Evolutionary conservation across 2,113 vertebrate genomes (phyloP).

Genomic region (Pseudorasbora parva): DNA sequence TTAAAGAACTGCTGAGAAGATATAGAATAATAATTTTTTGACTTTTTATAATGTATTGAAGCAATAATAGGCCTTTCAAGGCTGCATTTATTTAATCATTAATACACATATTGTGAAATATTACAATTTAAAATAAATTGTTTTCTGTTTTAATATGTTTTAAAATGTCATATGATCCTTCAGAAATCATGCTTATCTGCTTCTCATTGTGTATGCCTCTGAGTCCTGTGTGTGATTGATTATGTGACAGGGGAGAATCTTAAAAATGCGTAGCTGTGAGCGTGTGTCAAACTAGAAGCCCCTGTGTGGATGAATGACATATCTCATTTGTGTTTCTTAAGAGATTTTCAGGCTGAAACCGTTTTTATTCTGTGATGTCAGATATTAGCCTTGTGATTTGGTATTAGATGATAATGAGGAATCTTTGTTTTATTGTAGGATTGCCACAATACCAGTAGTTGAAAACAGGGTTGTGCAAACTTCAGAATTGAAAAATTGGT

Average conservation of each 20-base stretch:
- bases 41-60: background rate
- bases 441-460: background rate
- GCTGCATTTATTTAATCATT: too few relatives aligned
- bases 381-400: background rate
- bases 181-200: background rate
- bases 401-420: background rate
- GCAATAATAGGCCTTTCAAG: background rate
- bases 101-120: too few relatives aligned
- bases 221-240: slow-evolving; percentile 35
- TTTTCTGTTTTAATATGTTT: too few relatives aligned
- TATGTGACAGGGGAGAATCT: slow-evolving; percentile 19
- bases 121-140: too few relatives aligned
- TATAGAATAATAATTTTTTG: background rate
- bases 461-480: background rate
- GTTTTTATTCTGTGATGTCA: background rate
- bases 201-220: slow-evolving; percentile 14
- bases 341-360: background rate
- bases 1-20: too few relatives aligned
- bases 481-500: background rate
- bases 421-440: background rate
- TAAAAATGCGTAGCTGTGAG: slow-evolving; percentile 28
- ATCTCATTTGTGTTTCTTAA: background rate
- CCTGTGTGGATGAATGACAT: background rate
- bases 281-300: slow-evolving; percentile 13
- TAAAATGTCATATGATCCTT: background rate